Conservation (phyloP, 2,113 vertebrate genomes). For the Donacobius atricapilla region DNA sequence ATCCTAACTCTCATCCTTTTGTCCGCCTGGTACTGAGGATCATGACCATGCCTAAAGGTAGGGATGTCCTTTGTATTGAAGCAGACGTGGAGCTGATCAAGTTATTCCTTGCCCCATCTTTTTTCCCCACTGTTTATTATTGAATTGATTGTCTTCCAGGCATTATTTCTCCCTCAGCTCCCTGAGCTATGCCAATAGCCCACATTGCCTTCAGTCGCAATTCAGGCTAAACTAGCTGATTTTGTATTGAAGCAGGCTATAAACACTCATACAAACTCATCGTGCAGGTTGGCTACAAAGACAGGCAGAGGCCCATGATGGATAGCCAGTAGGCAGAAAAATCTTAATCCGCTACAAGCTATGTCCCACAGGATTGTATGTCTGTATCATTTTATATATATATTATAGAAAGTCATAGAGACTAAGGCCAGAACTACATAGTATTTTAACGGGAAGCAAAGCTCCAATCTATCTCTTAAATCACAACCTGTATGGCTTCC, state of each 20-base stretch:
- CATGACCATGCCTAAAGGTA: neutral
- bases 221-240: neutral
- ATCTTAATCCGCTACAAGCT: neutral
- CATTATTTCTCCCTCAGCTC: neutral
- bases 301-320: neutral
- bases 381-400: neutral
- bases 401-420: neutral
- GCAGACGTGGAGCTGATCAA: neutral
- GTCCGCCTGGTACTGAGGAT: neutral
- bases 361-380: neutral
- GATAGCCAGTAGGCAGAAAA: neutral
- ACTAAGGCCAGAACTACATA: neutral
- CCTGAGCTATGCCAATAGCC: neutral
- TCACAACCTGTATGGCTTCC: neutral
- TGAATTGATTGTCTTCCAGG: neutral
- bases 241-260: neutral
- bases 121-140: neutral
- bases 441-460: neutral
- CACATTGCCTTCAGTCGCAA: neutral
- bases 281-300: neutral
- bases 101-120: neutral
- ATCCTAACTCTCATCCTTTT: neutral
- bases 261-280: neutral
- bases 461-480: neutral
- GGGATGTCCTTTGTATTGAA: neutral